Conservation (phyloP, 2,797 vertebrate species). For the Percopsis omiscomaycus region DNA sequence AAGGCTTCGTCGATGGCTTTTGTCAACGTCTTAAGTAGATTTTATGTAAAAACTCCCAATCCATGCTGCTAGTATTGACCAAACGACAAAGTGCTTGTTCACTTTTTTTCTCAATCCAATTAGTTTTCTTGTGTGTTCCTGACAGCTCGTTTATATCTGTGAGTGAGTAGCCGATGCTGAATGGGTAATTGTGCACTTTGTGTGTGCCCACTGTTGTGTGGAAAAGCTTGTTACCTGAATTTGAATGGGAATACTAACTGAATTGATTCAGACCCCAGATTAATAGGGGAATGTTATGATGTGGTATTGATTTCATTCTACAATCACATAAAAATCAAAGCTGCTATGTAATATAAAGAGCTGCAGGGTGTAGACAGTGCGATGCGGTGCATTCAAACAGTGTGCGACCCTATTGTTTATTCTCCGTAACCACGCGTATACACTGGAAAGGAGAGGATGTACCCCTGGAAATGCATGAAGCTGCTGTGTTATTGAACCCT, state of each 20-base stretch:
- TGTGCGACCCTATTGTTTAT: constrained; percentile 25
- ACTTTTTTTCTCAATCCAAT: constrained; percentile 74
- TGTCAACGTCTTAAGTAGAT: constrained; percentile 73
- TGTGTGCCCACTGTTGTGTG: constrained; percentile 49
- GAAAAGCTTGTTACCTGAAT: constrained; percentile 61
- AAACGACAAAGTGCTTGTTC: constrained; percentile 71
- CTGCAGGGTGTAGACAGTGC: neutral
- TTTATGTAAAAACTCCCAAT: constrained; percentile 73
- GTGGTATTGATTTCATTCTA: constrained; percentile 55
- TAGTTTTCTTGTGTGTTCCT: constrained; percentile 73
- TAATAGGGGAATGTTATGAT: constrained; percentile 55
- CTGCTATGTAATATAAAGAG: constrained; percentile 23
- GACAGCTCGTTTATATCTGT: constrained; percentile 76
- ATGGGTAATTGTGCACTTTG: constrained; percentile 68
- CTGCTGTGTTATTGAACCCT: neutral
- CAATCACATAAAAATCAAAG: constrained; percentile 60
- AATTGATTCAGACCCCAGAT: constrained; percentile 67
- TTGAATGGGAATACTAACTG: constrained; percentile 57
- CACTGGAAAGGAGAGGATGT: neutral
- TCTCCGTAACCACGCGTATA: no score
- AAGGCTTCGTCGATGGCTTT: constrained; percentile 58
- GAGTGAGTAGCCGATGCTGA: constrained; percentile 64
- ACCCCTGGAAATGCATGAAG: neutral
- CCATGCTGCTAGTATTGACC: constrained; percentile 74
- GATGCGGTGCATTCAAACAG: constrained; percentile 23